A percentile compares a stretch with the other conserved stretches of the same genome.
Conservation (phyloP, 2,113 vertebrate genomes). For the Heterotis niloticus region DNA sequence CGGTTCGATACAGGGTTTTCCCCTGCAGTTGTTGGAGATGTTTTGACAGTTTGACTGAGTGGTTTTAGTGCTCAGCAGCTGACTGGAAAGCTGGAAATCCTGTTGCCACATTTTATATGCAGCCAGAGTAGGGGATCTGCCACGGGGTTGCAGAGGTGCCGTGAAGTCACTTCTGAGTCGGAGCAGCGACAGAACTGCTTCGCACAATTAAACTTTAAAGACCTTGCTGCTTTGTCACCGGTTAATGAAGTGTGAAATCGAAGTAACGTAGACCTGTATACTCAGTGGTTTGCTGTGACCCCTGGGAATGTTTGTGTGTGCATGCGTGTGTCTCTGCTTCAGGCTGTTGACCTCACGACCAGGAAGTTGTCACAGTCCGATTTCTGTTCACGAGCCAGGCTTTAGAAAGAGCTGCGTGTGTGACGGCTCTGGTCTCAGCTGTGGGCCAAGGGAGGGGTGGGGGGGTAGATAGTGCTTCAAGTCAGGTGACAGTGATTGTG, state of each 20-base stretch:
- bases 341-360: not conserved
- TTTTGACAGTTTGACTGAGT: not conserved
- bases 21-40: not conserved
- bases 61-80: not conserved
- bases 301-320: not conserved
- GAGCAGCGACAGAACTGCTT: not conserved
- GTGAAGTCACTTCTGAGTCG: not conserved
- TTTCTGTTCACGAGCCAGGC: not conserved
- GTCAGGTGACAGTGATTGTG: not conserved
- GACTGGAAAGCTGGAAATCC: not conserved
- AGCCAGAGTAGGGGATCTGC: not conserved
- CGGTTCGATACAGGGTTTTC: not conserved
- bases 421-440: not conserved
- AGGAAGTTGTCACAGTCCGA: not conserved
- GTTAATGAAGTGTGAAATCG: not conserved
- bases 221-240: not conserved
- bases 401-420: not conserved
- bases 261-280: too few relatives aligned
- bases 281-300: not conserved
- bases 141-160: not conserved
- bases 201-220: not conserved
- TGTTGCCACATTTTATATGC: not conserved
- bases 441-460: not conserved
- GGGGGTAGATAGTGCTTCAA: not conserved
- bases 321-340: not conserved